These are phyloP conservation scores for Papilio polytes DNA, from an alignment of 1,140 invertebrate genomes.

Conservation along the genomic window DNA sequence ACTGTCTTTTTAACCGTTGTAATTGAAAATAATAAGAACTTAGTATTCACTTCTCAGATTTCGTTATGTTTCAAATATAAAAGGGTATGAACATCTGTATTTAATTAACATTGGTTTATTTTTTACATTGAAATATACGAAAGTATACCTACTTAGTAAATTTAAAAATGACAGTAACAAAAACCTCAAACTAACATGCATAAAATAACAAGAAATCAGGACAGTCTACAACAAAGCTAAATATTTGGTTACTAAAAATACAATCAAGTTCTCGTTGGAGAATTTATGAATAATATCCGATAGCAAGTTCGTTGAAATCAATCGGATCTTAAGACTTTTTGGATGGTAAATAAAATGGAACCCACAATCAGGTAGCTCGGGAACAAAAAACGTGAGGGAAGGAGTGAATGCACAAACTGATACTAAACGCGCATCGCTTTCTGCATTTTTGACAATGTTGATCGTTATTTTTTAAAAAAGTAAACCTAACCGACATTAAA, in stretches of 20 bases:
- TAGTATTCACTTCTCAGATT: too few species aligned
- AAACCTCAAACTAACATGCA: neutral
- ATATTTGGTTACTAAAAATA: neutral
- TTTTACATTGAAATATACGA: too few species aligned
- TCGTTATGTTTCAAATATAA: too few species aligned
- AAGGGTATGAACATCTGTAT: too few species aligned
- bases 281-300: conserved; percentile 36
- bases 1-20: too few species aligned
- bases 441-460: neutral
- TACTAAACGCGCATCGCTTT: neutral
- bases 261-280: conserved; percentile 33
- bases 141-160: too few species aligned
- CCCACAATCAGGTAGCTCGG: conserved; percentile 10
- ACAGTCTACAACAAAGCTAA: neutral
- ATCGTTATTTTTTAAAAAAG: neutral
- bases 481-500: neutral
- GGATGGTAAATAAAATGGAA: conserved; percentile 15
- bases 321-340: neutral
- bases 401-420: neutral
- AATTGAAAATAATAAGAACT: too few species aligned
- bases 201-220: neutral
- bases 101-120: too few species aligned
- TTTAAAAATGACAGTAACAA: too few species aligned
- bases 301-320: conserved; percentile 8
- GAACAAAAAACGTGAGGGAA: neutral